phyloP scores from a whole-genome alignment of 2,888 invertebrate species.

The Drosophila prolongata region DNA sequence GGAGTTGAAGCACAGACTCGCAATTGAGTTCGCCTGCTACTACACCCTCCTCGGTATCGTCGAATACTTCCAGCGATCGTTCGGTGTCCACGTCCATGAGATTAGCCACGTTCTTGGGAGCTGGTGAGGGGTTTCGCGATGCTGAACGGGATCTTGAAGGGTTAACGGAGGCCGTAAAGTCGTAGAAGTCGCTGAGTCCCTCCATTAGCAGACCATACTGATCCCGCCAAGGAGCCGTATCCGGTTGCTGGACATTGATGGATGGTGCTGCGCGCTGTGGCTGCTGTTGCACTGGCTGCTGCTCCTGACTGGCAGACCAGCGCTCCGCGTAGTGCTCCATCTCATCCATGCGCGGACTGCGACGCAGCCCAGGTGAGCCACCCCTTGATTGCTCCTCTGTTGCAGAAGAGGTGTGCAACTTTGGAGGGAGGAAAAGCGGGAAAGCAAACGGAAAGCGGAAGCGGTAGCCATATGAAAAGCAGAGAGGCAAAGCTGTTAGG shows the following conservation, averaged over 20 bases:
- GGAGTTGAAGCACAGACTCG: conserved; percentile 65
- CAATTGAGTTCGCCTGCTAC: conserved; percentile 56
- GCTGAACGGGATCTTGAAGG: conserved; percentile 80
- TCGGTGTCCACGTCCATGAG: conserved; percentile 52
- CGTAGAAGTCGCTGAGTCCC: conserved; percentile 83
- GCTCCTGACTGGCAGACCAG: conserved; percentile 54
- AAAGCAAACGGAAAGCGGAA: conserved; percentile 28
- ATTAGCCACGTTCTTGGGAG: conserved; percentile 75
- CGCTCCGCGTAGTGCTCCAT: conserved; percentile 81
- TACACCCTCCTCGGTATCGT: conserved; percentile 61
- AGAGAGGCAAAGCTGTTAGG: conserved; percentile 66
- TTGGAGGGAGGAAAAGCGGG: conserved; percentile 6
- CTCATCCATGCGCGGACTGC: conserved; percentile 82
- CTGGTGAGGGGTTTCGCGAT: conserved; percentile 75
- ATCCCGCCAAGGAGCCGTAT: conserved; percentile 81
- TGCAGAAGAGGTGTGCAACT: conserved; percentile 75
- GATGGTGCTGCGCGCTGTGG: conserved; percentile 18
- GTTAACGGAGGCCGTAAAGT: conserved; percentile 82
- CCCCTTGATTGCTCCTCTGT: conserved; percentile 65
- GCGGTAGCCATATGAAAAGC: conserved; percentile 68
- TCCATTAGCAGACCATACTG: conserved; percentile 78
- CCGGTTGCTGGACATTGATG: conserved; percentile 68
- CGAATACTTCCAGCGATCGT: conserved; percentile 67
- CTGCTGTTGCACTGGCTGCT: neutral
- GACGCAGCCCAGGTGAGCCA: conserved; percentile 74